Evolutionary conservation across 2,888 invertebrate genomes (phyloP), one percentile per base, ranked within the genome.

Genomic region (Chalcis sispes): DNA sequence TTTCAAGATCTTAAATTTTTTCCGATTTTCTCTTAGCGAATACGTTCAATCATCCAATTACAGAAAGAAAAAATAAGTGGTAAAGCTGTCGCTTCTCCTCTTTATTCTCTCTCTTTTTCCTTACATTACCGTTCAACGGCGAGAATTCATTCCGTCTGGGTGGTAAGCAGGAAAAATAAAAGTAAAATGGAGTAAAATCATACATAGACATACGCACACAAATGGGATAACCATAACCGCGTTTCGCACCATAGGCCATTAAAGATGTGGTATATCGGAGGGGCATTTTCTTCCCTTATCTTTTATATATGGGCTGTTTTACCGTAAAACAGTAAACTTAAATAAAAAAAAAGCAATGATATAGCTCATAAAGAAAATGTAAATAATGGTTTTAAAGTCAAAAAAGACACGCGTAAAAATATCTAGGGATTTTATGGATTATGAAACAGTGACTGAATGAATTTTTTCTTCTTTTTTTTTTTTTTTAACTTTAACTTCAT

Each of bases 161-260:
- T 13, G n/a, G 29, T 20, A 29, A 29, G 23, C 18, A 48, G 18
- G 48, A 7, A 15, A 15, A 48, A 23, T 15, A 18, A 50, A n/a
- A n/a, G n/a, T n/a, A n/a, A 36, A 25, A 7, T 36, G 40, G 29
- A 7, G 36, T 29, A 13, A n/a, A n/a, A n/a, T n/a, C n/a, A n/a
- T n/a, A n/a, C n/a, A n/a, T n/a, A n/a, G n/a, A n/a, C n/a, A n/a
- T n/a, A n/a, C n/a, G n/a, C 29, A 8, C 46, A 23, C 32, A 59
- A 69, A 69, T 59, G 70, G 36, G 36, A 70, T 59, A 59, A 48
- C 50, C 50, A 70, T 70, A 61, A 50, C 70, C 25, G 70, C 70
- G 36, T 70, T 59, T 59, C 25, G 42, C 42, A 4, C 25, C 52
- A n/a, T 65, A 42, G 32, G 42, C 58, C 18, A 20, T 46, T 42